Percentiles rank a stretch among this genome's conserved stretches.
Conservation (phyloP, 2,113 vertebrate genomes). For the Bungarus multicinctus region DNA sequence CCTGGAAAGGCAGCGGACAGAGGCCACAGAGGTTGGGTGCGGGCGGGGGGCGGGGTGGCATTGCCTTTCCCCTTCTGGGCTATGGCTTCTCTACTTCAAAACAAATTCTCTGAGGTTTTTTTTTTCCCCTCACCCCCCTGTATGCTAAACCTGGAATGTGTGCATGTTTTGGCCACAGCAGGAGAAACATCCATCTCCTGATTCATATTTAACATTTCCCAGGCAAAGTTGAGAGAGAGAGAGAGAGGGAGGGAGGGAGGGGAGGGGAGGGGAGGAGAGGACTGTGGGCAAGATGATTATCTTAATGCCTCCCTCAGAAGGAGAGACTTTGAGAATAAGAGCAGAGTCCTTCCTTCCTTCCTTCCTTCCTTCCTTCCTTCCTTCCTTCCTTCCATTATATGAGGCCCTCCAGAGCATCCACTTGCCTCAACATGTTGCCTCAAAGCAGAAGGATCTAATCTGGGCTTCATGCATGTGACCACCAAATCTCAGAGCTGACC, state of each 20-base stretch:
- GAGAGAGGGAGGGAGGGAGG: accelerated
- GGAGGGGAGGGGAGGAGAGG: not conserved
- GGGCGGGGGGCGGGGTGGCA: not conserved
- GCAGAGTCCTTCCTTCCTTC: not conserved
- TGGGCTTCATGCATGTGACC: not conserved
- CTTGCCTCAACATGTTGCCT: not conserved
- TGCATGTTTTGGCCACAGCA: not conserved
- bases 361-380: not conserved
- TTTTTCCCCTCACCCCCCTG: not conserved
- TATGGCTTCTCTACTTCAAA: not conserved
- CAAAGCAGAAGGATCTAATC: not conserved
- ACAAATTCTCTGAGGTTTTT: not conserved
- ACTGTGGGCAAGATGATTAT: not conserved
- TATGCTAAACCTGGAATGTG: not conserved
- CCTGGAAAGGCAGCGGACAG: not conserved
- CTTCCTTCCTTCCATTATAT: not conserved
- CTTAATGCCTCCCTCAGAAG: not conserved
- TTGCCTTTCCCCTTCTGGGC: not conserved
- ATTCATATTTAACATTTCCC: not conserved
- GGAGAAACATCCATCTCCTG: not conserved
- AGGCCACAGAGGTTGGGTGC: not conserved
- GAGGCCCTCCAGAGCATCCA: not conserved
- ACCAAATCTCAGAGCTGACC: not conserved
- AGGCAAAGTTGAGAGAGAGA: not conserved
- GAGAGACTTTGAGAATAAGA: not conserved